These are phyloP conservation scores for Megastigmus dorsalis DNA, from an alignment of 2,888 invertebrate species.

Conservation along the genomic window DNA sequence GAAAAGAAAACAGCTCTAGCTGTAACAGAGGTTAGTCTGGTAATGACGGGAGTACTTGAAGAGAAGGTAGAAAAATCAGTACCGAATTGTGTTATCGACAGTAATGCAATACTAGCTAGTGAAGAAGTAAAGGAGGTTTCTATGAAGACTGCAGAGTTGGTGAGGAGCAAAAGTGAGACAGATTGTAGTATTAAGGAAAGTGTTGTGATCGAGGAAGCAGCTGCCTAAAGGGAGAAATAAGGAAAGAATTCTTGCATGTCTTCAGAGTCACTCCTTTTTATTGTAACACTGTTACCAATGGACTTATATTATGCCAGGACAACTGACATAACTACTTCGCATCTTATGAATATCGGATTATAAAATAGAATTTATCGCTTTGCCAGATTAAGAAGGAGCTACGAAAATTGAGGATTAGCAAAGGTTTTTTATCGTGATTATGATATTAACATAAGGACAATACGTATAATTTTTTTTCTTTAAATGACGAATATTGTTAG, in stretches of 20 bases:
- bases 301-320: constrained; percentile 40
- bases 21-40: no score
- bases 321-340: constrained; percentile 47
- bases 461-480: constrained; percentile 27
- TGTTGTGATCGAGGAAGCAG: constrained; percentile 68
- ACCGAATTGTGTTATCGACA: constrained; percentile 1
- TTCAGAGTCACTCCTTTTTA: constrained; percentile 48
- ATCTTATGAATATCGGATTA: constrained; percentile 44
- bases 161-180: constrained; percentile 38
- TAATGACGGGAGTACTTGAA: no score
- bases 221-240: constrained; percentile 64
- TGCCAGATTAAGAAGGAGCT: constrained; percentile 30
- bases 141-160: constrained; percentile 38
- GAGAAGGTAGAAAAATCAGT: constrained; percentile 3
- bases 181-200: constrained; percentile 60
- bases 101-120: neutral
- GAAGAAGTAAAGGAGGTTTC: constrained; percentile 27
- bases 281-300: constrained; percentile 53
- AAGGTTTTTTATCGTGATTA: constrained; percentile 41
- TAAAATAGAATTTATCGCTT: constrained; percentile 40
- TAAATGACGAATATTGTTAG: constrained; percentile 16
- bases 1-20: no score
- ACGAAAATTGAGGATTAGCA: constrained; percentile 12
- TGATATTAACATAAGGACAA: constrained; percentile 36
- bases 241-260: constrained; percentile 39